Conservation (phyloP, 1,140 invertebrate genomes). For the Bicyclus anynana region DNA sequence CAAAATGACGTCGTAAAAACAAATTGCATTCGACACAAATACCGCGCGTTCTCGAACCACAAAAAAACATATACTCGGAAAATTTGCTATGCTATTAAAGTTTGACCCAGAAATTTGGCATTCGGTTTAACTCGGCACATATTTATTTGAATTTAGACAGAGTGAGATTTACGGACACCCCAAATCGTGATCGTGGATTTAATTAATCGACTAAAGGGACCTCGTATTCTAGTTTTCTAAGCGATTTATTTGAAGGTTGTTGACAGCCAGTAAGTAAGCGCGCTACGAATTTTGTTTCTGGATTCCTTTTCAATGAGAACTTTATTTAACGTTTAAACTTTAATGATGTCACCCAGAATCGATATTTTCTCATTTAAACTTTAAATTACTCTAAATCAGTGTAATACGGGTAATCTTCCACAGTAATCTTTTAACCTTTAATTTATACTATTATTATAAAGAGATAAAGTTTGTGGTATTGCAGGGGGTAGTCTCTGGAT, state of each 20-base stretch:
- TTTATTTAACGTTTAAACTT: no score
- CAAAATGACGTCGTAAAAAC: constrained; percentile 14
- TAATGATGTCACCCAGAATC: no score
- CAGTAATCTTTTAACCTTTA: no score
- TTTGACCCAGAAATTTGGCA: constrained; percentile 48
- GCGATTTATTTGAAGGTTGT: background rate
- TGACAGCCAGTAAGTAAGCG: no score
- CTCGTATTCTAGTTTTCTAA: constrained; percentile 22
- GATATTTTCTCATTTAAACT: no score
- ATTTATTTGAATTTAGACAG: constrained; percentile 17
- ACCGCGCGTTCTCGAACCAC: constrained; percentile 20
- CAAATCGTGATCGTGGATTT: constrained; percentile 25
- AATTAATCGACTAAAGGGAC: constrained; percentile 35
- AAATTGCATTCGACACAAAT: constrained; percentile 28
- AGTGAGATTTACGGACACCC: constrained; percentile 25
- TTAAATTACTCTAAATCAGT: no score
- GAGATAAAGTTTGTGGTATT: no score
- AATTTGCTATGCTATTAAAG: constrained; percentile 49
- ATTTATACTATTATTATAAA: no score
- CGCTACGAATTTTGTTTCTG: background rate
- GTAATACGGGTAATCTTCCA: no score
- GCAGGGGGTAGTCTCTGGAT: no score
- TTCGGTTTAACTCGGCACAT: constrained; percentile 26
- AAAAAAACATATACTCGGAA: constrained; percentile 23
- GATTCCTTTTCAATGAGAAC: background rate